phyloP scores from a whole-genome alignment of 1,140 invertebrate species.

The Orchestia grillus region DNA sequence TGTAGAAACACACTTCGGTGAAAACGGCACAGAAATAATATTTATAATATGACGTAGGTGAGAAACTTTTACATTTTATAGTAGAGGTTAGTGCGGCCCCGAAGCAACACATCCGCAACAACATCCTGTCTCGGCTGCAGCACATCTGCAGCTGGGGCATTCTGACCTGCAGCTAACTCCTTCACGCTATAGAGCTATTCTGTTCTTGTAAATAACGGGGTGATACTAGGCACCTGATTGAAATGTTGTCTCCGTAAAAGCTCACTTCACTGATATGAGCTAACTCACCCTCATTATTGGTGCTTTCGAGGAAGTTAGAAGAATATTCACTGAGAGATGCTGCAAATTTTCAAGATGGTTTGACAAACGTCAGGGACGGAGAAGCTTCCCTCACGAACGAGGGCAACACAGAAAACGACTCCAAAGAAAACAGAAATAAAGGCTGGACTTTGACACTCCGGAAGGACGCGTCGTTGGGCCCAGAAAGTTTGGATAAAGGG shows the following conservation, averaged over 20 bases:
- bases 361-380: background rate
- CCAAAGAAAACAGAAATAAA: conserved; percentile 43
- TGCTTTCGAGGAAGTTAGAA: background rate
- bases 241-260: background rate
- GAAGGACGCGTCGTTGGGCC: conserved; percentile 33
- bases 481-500: conserved; percentile 17
- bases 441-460: conserved; percentile 51
- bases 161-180: conserved; percentile 4
- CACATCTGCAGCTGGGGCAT: background rate
- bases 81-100: conserved; percentile 6
- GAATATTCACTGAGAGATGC: background rate
- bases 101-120: conserved; percentile 42
- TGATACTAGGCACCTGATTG: background rate
- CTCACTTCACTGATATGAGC: background rate
- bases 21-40: background rate
- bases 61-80: background rate
- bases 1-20: background rate
- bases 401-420: conserved; percentile 35
- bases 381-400: conserved; percentile 17
- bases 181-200: background rate
- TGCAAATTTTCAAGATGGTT: background rate
- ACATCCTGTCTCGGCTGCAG: conserved; percentile 31
- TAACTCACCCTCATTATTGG: background rate
- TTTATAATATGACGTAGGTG: background rate
- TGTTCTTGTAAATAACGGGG: background rate